Evolutionary conservation across 2,888 invertebrate genomes (phyloP).

Genomic region (Elysia crispata): DNA sequence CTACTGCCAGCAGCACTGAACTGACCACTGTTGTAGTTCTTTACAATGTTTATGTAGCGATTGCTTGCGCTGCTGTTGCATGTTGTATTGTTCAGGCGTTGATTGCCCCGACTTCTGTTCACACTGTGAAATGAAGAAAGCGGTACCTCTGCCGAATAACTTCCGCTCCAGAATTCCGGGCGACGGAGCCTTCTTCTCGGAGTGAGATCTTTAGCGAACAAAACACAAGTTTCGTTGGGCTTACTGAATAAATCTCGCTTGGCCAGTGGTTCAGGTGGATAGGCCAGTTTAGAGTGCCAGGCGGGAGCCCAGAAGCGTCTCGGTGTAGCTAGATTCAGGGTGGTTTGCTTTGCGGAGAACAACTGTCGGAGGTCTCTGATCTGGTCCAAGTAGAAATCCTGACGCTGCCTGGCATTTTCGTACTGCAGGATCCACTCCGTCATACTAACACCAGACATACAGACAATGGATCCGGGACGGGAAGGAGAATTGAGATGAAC

Average conservation of each 20-base stretch:
- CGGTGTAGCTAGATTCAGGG: neutral
- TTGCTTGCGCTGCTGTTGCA: neutral
- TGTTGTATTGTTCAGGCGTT: neutral
- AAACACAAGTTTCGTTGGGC: neutral
- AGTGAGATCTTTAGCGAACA: neutral
- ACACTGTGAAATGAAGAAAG: neutral
- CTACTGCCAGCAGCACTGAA: neutral
- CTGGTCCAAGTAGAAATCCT: constrained; percentile 60
- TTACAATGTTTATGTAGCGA: neutral
- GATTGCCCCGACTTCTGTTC: neutral
- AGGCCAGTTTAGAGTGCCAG: neutral
- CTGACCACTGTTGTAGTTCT: neutral
- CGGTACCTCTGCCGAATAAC: neutral
- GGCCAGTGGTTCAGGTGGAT: neutral
- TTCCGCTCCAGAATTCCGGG: neutral
- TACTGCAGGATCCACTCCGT: constrained; percentile 64
- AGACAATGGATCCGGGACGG: neutral
- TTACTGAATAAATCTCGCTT: neutral
- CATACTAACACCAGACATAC: constrained; percentile 42
- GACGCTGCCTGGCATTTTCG: constrained; percentile 58
- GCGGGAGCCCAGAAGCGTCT: neutral
- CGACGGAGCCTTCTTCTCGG: neutral
- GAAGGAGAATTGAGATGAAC: too few relatives aligned
- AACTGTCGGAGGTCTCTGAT: constrained; percentile 58
- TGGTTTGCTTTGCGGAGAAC: constrained; percentile 24